Evolutionary conservation across 2,797 vertebrate genomes (phyloP).

Genomic region (Siniperca obscura): DNA sequence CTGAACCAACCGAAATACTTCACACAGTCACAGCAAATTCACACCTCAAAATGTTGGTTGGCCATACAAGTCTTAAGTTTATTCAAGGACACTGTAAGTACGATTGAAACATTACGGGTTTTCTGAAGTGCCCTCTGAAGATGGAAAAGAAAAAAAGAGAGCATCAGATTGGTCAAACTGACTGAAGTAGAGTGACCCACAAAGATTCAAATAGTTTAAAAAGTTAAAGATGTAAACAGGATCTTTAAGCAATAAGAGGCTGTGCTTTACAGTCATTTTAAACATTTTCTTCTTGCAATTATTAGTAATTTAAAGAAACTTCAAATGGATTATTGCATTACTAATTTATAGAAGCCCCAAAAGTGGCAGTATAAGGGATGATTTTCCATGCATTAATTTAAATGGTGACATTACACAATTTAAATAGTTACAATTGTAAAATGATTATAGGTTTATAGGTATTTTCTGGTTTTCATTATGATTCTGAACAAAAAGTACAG

Average conservation of each 20-base stretch:
- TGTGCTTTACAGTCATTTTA: conserved; percentile 7
- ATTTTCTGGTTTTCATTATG: conserved; percentile 20
- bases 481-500: conserved; percentile 34
- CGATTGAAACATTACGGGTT: conserved; percentile 5
- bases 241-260: conserved; percentile 3
- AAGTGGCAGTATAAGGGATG: conserved; percentile 23
- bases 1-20: conserved; percentile 30
- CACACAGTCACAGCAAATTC: conserved; percentile 15
- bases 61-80: neutral
- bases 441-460: conserved; percentile 31
- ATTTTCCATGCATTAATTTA: conserved; percentile 24
- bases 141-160: neutral
- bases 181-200: neutral
- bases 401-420: conserved; percentile 13
- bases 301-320: conserved; percentile 35
- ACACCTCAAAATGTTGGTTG: neutral
- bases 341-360: conserved; percentile 30
- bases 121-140: neutral
- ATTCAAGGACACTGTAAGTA: neutral
- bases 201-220: neutral
- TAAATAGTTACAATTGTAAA: conserved; percentile 6
- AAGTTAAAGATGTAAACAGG: neutral
- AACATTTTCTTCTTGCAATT: conserved; percentile 7
- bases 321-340: conserved; percentile 41
- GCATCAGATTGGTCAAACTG: conserved; percentile 10